Base-by-base conservation (phyloP, 2,888 invertebrate genomes). In the Apamea anceps region DNA sequence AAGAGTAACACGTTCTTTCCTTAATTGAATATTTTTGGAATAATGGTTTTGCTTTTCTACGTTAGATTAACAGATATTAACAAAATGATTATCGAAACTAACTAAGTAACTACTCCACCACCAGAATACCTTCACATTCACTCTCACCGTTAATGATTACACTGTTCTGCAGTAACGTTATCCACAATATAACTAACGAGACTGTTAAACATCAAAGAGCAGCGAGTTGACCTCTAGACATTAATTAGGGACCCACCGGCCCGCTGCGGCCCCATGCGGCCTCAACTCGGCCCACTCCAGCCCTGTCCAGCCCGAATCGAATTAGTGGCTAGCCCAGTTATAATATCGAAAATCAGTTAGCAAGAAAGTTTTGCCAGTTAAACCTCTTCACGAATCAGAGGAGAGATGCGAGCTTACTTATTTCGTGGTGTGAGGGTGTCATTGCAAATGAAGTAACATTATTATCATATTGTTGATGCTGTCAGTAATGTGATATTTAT, bases 221-320 rank as follows among this genome's bases (percentile, higher is more conserved):
- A 72, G 74, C 77, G 32, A 87, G 77, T 81, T 88, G 88, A 89
- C 90, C 90, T 89, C 84, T 76, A 84, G 88, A 89, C 88, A 86
- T 84, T 89, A 82, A 89, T 89, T 82, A 88, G 79, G 82, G 70
- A 74, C 42, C 66, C 76, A 63, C 21, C 57, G 74, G 72, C n/a
- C 42, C 42, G 32, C 51, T 57, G 37, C 37, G 73, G 81, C 85
- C 81, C 48, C n/a, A 21, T 45, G 15, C 21, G 75, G 71, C 72
- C 51, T 63, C 48, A 37, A 48, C 15, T 3, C 63, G 57, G 45
- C 72, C 72, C 65, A 37, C 37, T 37, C n/a, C 66, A 37, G 62
- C 48, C 62, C 51, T 54, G 37, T 45, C 82, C 63, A 51, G 25
- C 60, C 66, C 63, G 54, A 84, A 75, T 79, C 37, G 66, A 87